phyloP scores from a whole-genome alignment of 2,888 invertebrate species.

The Baccha elongata region DNA sequence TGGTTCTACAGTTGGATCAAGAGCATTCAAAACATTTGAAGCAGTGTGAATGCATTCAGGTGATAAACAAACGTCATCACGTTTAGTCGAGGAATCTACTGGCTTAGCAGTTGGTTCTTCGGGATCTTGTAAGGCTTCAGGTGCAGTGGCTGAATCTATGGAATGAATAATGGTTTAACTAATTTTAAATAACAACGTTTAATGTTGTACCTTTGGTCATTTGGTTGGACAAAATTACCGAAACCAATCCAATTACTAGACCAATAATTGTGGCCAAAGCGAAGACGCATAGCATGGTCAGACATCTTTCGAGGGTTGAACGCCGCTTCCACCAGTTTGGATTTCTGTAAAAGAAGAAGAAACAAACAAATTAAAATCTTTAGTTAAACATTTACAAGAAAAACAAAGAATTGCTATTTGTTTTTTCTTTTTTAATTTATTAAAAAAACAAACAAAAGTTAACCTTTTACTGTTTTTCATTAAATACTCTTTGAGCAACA shows the following conservation, averaged over 20 bases:
- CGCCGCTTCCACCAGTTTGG: constrained; percentile 92
- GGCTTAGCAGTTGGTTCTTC: constrained; percentile 75
- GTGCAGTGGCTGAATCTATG: constrained; percentile 57
- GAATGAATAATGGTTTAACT: neutral
- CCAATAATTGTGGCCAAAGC: constrained; percentile 85
- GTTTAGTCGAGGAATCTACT: constrained; percentile 50
- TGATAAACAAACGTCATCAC: constrained; percentile 85
- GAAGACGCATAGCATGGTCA: constrained; percentile 85
- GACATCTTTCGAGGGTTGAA: constrained; percentile 87
- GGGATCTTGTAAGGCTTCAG: constrained; percentile 78
- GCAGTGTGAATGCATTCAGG: constrained; percentile 91
- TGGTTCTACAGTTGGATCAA: constrained; percentile 87
- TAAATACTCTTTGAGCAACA: too few relatives aligned
- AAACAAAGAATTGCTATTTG: too few relatives aligned
- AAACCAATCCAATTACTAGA: constrained; percentile 85
- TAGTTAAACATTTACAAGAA: too few relatives aligned
- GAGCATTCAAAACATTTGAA: constrained; percentile 86
- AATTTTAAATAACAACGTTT: constrained; percentile 4
- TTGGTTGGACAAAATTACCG: constrained; percentile 82
- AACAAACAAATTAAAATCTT: neutral
- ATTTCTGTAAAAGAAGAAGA: constrained; percentile 84
- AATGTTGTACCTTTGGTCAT: constrained; percentile 77
- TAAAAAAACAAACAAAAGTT: too few relatives aligned
- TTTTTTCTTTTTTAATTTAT: too few relatives aligned
- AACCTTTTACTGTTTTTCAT: too few relatives aligned